These are phyloP conservation scores for Dicrurus megarhynchus DNA, from an alignment of 2,113 vertebrate genomes.

Conservation along the genomic window DNA sequence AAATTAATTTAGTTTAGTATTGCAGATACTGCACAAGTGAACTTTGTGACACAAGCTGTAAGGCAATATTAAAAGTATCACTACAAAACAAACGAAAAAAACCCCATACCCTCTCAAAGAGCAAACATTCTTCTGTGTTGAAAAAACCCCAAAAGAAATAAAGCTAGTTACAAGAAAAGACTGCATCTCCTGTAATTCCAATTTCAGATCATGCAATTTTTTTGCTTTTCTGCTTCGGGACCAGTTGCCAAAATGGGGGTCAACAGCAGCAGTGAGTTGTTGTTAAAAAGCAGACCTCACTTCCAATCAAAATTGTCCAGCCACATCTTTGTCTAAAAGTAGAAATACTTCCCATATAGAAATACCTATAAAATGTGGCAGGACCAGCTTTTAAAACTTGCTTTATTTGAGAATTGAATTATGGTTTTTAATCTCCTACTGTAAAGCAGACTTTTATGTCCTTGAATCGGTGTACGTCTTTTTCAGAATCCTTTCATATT, in stretches of 20 bases:
- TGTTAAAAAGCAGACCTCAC: not conserved
- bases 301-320: not conserved
- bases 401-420: not conserved
- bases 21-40: constrained; percentile 3
- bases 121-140: not conserved
- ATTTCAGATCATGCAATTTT: not conserved
- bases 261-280: not conserved
- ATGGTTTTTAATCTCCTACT: not conserved
- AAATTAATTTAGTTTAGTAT: not conserved
- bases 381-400: not conserved
- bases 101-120: not conserved
- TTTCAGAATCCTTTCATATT: not conserved
- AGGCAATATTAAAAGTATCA: constrained; percentile 13
- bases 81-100: not conserved
- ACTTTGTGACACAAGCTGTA: not conserved
- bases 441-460: not conserved
- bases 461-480: not conserved
- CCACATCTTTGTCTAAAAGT: not conserved
- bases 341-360: not conserved
- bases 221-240: not conserved
- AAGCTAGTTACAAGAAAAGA: not conserved
- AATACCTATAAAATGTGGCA: not conserved
- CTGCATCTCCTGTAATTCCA: not conserved
- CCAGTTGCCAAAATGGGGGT: not conserved
- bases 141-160: not conserved